Percentiles rank a stretch among this genome's conserved stretches.
Evolutionary conservation across 2,113 vertebrate species (phyloP).

Genomic region (Arenaria interpres): DNA sequence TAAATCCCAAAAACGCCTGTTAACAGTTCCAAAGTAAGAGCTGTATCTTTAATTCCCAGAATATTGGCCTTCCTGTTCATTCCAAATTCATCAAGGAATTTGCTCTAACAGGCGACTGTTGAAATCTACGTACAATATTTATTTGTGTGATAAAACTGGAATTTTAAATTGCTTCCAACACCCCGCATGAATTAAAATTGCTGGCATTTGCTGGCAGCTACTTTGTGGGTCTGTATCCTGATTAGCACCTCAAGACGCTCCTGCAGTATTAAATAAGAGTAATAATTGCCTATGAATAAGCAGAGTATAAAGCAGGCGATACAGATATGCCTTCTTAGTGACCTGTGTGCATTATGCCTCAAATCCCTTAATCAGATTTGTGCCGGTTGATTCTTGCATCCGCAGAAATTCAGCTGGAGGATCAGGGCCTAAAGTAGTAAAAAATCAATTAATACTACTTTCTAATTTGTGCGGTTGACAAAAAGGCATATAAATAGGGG

Average conservation of each 20-base stretch:
- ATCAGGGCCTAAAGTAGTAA: constrained; percentile 44
- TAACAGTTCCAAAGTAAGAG: background rate
- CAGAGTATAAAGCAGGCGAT: constrained; percentile 23
- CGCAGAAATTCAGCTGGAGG: constrained; percentile 30
- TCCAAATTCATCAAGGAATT: background rate
- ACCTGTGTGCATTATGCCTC: constrained; percentile 37
- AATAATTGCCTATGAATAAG: constrained; percentile 68
- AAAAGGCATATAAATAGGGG: constrained; percentile 66
- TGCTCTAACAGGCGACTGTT: background rate
- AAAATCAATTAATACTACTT: constrained; percentile 71
- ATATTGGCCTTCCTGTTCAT: background rate
- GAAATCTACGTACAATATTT: background rate
- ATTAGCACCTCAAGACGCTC: constrained; percentile 15
- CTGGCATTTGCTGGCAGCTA: background rate
- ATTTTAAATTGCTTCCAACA: constrained; percentile 31
- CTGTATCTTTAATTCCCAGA: background rate
- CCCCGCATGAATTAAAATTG: background rate
- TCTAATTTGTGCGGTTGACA: constrained; percentile 62
- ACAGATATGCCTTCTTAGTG: constrained; percentile 40
- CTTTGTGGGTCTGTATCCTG: background rate
- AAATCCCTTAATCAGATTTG: constrained; percentile 59
- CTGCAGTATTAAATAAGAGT: constrained; percentile 42
- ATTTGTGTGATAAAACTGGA: constrained; percentile 21
- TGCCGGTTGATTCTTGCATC: constrained; percentile 23
- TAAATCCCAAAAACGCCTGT: background rate